Evolutionary conservation across 2,888 invertebrate genomes (phyloP).

Genomic region (Nymphalis urticae): DNA sequence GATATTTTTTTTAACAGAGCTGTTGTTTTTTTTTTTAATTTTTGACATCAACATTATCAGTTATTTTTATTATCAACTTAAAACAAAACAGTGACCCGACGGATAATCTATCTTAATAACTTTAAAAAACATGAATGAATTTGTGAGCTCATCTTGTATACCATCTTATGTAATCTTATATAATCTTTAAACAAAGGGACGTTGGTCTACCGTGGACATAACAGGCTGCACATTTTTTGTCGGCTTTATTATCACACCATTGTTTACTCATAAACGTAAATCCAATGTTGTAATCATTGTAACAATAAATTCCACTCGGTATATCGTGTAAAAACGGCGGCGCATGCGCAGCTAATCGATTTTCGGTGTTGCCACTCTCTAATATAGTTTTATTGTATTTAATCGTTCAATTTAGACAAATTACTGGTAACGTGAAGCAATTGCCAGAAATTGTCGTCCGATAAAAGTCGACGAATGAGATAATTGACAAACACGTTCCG

Average conservation of each 20-base stretch:
- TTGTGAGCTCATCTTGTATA: too few relatives aligned
- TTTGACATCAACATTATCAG: too few relatives aligned
- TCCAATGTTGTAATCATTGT: slow-evolving; percentile 47
- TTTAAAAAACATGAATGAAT: too few relatives aligned
- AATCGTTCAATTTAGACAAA: slow-evolving; percentile 23
- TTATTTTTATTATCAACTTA: too few relatives aligned
- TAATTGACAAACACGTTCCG: not conserved
- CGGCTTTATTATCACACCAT: slow-evolving; percentile 39
- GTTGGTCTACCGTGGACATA: slow-evolving; percentile 10
- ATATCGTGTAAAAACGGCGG: slow-evolving; percentile 43
- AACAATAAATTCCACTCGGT: slow-evolving; percentile 58
- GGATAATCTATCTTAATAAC: too few relatives aligned
- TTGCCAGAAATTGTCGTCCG: not conserved
- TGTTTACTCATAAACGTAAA: slow-evolving; percentile 51
- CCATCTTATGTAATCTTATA: not conserved
- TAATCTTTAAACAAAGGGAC: not conserved
- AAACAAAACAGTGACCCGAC: too few relatives aligned
- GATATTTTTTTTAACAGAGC: too few relatives aligned
- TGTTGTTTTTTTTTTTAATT: too few relatives aligned
- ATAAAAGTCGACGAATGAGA: not conserved
- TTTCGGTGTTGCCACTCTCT: slow-evolving; percentile 50
- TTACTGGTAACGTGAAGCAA: not conserved
- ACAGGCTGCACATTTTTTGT: slow-evolving; percentile 30
- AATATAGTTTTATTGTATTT: slow-evolving; percentile 26
- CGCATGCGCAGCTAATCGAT: slow-evolving; percentile 53